These are phyloP conservation scores for Pollenia amentaria DNA, from an alignment of 2,888 invertebrate genomes.

Conservation along the genomic window DNA sequence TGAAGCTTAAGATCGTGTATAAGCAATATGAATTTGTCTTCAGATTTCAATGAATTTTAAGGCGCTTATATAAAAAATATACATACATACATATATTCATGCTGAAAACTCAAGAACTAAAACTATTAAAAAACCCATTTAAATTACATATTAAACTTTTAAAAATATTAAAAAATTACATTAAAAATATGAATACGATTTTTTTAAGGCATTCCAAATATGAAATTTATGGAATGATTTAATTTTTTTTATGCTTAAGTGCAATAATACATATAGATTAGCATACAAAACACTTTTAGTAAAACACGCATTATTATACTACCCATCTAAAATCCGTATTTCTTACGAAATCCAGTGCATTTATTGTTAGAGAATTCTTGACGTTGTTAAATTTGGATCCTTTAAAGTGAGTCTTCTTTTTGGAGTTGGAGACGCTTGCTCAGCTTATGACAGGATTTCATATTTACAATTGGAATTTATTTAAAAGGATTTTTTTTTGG, in stretches of 20 bases:
- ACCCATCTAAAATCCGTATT: conserved; percentile 76
- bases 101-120: conserved; percentile 50
- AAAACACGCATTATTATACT: conserved; percentile 78
- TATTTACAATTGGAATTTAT: conserved; percentile 63
- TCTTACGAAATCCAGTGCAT: conserved; percentile 53
- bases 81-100: neutral
- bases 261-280: conserved; percentile 58
- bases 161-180: conserved; percentile 30
- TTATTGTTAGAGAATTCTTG: conserved; percentile 56
- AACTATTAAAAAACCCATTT: conserved; percentile 46
- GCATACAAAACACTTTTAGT: conserved; percentile 70
- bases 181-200: conserved; percentile 35
- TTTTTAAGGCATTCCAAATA: conserved; percentile 38
- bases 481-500: conserved; percentile 7
- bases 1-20: conserved; percentile 7
- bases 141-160: conserved; percentile 28
- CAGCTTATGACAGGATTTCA: conserved; percentile 56
- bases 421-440: conserved; percentile 45
- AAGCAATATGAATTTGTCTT: neutral
- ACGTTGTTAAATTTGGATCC: conserved; percentile 50
- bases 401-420: conserved; percentile 33
- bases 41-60: neutral
- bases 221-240: conserved; percentile 53
- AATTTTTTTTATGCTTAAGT: conserved; percentile 29
- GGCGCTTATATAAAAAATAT: neutral